A percentile compares a stretch with the other conserved stretches of the same genome.
Evolutionary conservation across 2,888 invertebrate genomes (phyloP).

Genomic region (Parthenolecanium corni): DNA sequence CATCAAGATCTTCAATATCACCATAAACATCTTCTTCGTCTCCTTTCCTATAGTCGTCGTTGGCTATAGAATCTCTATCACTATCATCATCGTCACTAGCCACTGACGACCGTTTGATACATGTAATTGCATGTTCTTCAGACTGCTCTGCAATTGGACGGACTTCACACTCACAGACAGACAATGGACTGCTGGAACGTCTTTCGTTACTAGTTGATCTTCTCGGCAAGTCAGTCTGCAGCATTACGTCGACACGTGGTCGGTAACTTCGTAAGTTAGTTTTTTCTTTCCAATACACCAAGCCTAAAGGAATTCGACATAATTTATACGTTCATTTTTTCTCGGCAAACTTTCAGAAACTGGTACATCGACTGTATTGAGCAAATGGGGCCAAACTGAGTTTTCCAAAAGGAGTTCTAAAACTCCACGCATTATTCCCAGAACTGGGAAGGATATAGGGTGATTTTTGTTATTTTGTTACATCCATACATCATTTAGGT

Average conservation of each 20-base stretch:
- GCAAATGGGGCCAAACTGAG: too few species aligned
- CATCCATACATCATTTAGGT: too few species aligned
- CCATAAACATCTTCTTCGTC: constrained; percentile 33
- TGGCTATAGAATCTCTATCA: constrained; percentile 18
- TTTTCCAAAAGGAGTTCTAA: too few species aligned
- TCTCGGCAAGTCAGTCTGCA: constrained; percentile 10
- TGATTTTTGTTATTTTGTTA: too few species aligned
- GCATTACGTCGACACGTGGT: neutral
- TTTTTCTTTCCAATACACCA: constrained; percentile 34
- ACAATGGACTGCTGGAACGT: constrained; percentile 17
- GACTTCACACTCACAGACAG: constrained; percentile 45
- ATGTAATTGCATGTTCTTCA: constrained; percentile 54
- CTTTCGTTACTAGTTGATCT: neutral
- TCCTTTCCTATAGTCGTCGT: constrained; percentile 32
- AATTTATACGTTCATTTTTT: too few species aligned
- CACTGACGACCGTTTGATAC: constrained; percentile 35
- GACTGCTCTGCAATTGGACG: constrained; percentile 77
- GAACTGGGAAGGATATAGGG: too few species aligned
- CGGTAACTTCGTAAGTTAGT: constrained; percentile 2
- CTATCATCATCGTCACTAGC: constrained; percentile 30
- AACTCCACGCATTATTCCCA: too few species aligned
- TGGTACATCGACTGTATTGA: too few species aligned
- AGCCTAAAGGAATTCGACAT: too few species aligned
- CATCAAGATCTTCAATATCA: constrained; percentile 25
- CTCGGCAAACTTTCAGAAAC: too few species aligned